Percentiles rank a stretch among this genome's conserved stretches.
Evolutionary conservation across 2,113 vertebrate species (phyloP).

Genomic region (Hippolais icterina): DNA sequence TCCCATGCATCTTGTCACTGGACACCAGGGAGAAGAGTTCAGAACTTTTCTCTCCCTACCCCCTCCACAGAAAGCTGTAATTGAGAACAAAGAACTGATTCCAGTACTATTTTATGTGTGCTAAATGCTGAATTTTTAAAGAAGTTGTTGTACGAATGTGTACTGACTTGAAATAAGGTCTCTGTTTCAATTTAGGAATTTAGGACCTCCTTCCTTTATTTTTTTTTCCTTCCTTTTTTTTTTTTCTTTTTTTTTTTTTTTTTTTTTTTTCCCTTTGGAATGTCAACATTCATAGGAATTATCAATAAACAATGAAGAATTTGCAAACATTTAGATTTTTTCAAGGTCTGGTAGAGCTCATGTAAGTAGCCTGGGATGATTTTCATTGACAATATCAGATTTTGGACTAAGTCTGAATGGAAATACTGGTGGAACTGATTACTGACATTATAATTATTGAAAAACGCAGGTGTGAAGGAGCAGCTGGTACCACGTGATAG

Average conservation of each 20-base stretch:
- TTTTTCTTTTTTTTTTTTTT: not conserved
- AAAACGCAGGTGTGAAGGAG: not conserved
- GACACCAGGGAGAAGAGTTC: not conserved
- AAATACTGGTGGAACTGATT: not conserved
- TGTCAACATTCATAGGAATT: not conserved
- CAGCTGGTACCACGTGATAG: not conserved
- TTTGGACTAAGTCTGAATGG: not conserved
- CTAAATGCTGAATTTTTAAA: not conserved
- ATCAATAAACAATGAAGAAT: not conserved
- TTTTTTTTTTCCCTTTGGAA: not conserved
- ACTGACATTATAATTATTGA: not conserved
- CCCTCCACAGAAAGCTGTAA: not conserved
- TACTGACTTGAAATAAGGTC: not conserved
- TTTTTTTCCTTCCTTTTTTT: not conserved
- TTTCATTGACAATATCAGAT: not conserved
- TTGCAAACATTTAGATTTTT: not conserved
- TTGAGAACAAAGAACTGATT: not conserved
- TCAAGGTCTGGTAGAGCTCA: not conserved
- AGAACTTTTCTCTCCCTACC: not conserved
- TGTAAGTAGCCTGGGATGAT: not conserved
- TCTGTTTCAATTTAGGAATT: not conserved
- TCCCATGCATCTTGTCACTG: accelerated
- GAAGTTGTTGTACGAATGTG: not conserved
- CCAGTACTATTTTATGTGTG: not conserved
- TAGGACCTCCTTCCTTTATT: too few relatives aligned